Conservation (phyloP, 2,888 invertebrate genomes). For the Drosophila anomalipes region DNA sequence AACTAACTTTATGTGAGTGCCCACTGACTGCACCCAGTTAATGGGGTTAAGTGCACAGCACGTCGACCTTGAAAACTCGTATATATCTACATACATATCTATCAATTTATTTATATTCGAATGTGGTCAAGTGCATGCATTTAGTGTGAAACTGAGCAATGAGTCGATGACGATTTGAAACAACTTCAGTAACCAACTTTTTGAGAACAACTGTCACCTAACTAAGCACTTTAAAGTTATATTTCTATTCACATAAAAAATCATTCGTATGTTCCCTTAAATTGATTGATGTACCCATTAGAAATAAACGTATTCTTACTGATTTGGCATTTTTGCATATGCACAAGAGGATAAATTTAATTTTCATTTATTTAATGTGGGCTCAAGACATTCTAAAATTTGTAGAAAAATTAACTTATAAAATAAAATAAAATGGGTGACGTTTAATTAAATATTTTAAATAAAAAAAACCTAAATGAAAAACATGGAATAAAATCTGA, state of each 20-base stretch:
- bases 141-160: conserved; percentile 53
- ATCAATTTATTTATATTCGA: conserved; percentile 11
- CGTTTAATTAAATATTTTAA: not conserved
- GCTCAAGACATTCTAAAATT: not conserved
- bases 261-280: not conserved
- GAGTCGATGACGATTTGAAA: conserved; percentile 25
- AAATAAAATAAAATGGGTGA: not conserved
- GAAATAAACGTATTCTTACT: not conserved
- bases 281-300: not conserved
- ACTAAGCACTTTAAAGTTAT: not conserved
- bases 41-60: conserved; percentile 58
- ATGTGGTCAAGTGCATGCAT: conserved; percentile 35
- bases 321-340: not conserved
- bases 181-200: conserved; percentile 9
- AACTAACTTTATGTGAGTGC: conserved; percentile 36
- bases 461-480: not conserved
- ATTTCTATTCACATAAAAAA: not conserved
- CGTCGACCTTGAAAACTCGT: conserved; percentile 41
- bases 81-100: conserved; percentile 11
- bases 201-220: conserved; percentile 12
- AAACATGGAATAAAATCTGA: not conserved
- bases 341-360: not conserved
- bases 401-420: not conserved
- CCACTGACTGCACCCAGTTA: conserved; percentile 35
- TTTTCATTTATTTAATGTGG: not conserved